Base-by-base conservation (phyloP, 2,113 vertebrate genomes). In the Spheniscus mendiculus region DNA sequence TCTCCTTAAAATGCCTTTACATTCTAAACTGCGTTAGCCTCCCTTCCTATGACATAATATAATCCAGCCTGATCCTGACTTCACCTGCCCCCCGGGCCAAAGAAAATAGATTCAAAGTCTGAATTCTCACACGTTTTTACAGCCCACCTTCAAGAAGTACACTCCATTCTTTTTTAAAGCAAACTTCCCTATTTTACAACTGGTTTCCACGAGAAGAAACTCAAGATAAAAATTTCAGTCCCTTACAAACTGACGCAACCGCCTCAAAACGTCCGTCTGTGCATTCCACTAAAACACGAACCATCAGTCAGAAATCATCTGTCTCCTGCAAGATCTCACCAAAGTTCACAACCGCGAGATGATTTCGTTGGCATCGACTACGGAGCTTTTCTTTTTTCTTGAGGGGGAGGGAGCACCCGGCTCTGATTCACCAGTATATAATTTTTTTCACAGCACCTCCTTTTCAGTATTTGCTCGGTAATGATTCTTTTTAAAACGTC, bases 281-380 rank as follows among this genome's bases (percentile, higher is more conserved):
- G 38, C 96, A 83, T 93, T 90, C 86, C 91, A 90, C 76, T 93
- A 93, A 91, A 93, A 96, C 85, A 91, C 7, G 38, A 97, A 95
- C 95, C 92, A 94, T 96, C 94, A 91, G 94, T 87, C 70, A 86
- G 92, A 97, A 96, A 91, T 90, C 85, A 92, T 95, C 76, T 93
- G 78, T 81, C 88, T 93, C 90, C 95, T 74, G 85, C 94, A 91
- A 94, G 92, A 97, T 93, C 66, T 95, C 84, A 86, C 65, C 62
- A 67, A 67, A 89, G 84, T 73, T 50, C n/a, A 63, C 47, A 80
- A 90, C 91, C 83, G 9, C 76, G 93, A 95, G 94, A 83, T 84
- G 90, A 93, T 95, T 93, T 89, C 93, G 92, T 67, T 88, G 92
- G 92, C 80, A 93, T 76, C 18, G 5, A 59, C 76, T 59, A 88